Base-by-base conservation (phyloP, 2,113 vertebrate genomes). In the Calyptommatus sinebrachiatus region DNA sequence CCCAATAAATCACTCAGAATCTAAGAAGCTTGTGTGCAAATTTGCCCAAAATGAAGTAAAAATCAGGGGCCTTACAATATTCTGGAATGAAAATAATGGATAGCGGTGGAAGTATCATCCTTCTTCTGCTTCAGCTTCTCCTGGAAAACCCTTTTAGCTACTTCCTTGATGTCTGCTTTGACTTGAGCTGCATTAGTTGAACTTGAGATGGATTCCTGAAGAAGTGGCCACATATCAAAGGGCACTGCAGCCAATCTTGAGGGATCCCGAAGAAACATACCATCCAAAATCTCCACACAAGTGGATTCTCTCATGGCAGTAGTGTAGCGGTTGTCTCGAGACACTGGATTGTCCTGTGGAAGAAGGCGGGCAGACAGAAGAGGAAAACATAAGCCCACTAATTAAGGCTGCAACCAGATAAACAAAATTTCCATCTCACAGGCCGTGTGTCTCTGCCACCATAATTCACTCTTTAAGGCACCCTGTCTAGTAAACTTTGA, bases 71-170 rank as follows among this genome's bases (percentile, higher is more conserved):
- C 85, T 85, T 75, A 89, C 88, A 82, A 35, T 70, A 85, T 87
- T 71, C 82, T 81, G 46, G 70, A 41, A 22, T 87, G 88, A 26
- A 84, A 69, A 31, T 87, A 74, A 68, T 84, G 81, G 2, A 87
- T 74, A 22, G 72, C 79, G 21, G 70, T 50, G 31, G 71, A 79
- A 11, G 48, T 26, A 11, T 66, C 21, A 10, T 74, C 75, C 20
- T 18, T 57, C 71, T 84, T 86, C 22, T 21, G 63, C 50, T 84
- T 77, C n/a, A 84, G 53, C 71, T 72, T 77, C n/a, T 67, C 73
- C 29, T 45, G 10, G 45, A 80, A 50, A 16, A 60, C 46, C 62
- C 70, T 70, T 53, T 66, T 65, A 6, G 77, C 82, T 45, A 46
- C 24, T 45, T 76, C 76, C 35, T 75, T 67, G 48, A 89, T 74